A percentile compares a stretch with the other conserved stretches of the same genome.
These are phyloP conservation scores for Drosophila burlai DNA, from an alignment of 1,140 invertebrate genomes.

Conservation along the genomic window DNA sequence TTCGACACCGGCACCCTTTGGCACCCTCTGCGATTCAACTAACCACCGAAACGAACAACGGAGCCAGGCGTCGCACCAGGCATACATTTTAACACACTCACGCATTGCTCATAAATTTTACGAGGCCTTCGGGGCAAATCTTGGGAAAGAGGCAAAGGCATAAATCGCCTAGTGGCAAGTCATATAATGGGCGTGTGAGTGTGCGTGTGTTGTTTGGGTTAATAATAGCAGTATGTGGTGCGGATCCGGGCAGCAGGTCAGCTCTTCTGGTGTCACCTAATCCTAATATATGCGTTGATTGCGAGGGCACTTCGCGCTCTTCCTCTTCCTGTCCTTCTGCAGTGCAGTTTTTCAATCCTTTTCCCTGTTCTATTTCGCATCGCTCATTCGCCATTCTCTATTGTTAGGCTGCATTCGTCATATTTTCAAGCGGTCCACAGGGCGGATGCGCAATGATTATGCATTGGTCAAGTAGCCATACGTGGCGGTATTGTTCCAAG, in stretches of 20 bases:
- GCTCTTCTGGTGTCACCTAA: slow-evolving; percentile 29
- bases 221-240: not conserved
- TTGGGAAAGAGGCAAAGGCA: slow-evolving; percentile 1
- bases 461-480: slow-evolving; percentile 42
- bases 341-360: slow-evolving; percentile 22
- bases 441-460: slow-evolving; percentile 54
- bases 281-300: slow-evolving; percentile 29
- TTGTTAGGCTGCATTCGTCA: slow-evolving; percentile 23
- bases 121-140: slow-evolving; percentile 31
- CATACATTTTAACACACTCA: slow-evolving; percentile 59
- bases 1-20: slow-evolving; percentile 6
- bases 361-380: not conserved
- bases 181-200: slow-evolving; percentile 18
- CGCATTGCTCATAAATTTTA: slow-evolving; percentile 68
- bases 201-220: slow-evolving; percentile 2
- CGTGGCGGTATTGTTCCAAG: slow-evolving; percentile 29
- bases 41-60: not conserved
- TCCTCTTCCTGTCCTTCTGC: not conserved
- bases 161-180: slow-evolving; percentile 38
- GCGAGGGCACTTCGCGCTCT: not conserved
- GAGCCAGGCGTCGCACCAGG: not conserved
- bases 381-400: not conserved
- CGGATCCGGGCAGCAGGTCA: slow-evolving; percentile 9
- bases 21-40: slow-evolving; percentile 4
- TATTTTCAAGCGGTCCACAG: slow-evolving; percentile 14